Evolutionary conservation across 2,797 vertebrate species (phyloP), one percentile per base, ranked within the genome.

Genomic region (Artibeus jamaicensis): DNA sequence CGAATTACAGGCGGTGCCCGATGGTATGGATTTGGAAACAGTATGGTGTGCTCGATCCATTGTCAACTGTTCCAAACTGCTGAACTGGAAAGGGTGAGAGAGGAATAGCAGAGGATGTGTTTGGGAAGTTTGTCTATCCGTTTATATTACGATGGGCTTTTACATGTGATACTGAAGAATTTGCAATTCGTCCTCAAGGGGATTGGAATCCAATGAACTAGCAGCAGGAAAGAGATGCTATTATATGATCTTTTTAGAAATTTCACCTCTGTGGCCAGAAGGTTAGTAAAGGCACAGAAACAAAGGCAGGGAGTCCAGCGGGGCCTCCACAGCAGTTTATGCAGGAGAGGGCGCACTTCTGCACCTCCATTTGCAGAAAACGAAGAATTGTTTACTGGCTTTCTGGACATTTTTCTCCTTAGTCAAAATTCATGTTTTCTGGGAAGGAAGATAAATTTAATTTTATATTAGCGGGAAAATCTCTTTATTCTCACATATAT

Each of bases 371-470:
- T 62, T 53, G 6, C 24, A 95, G 73, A 55, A 79, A 79, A 77
- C 84, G 55, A 70, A 79, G 10, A 84, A 15, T 46, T 50, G 4
- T 53, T 32, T 55, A 57, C 65, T 89, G 42, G 12, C 70, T 95
- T 91, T 79, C 42, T 5, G 55, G 19, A 62, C 21, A 79, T 42
- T 91, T 16, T 59, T 57, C 5, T 67, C 34, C 16, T 67, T 24
- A 10, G 16, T 68, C 19, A 68, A 44, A 94, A 94, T 81, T 94
- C 6, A 4, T 84, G 57, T 71, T 93, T 95, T 68, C 79, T 90
- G 15, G 53, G 3, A 44, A 83, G 37, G 46, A 92, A 76, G 29
- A 89, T 39, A 89, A 46, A 44, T 65, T 94, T 89, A 76, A n/a
- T 87, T 77, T 91, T 81, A 55, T 81, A 14, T 87, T 90, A 79